Base-by-base conservation (phyloP, 2,113 vertebrate genomes). In the Calonectris borealis region DNA sequence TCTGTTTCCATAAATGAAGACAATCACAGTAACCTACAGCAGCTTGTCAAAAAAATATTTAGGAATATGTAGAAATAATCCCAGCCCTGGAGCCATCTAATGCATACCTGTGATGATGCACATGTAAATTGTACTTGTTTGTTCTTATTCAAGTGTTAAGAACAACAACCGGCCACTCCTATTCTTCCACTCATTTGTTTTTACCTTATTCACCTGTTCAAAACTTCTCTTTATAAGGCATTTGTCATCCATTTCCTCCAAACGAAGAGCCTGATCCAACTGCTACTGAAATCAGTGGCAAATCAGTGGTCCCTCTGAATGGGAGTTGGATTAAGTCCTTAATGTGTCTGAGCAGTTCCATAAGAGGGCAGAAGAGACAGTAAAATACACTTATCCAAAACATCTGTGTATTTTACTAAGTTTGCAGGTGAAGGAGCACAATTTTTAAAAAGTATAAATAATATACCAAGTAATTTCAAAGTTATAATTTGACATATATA, bases 331-430 rank as follows among this genome's bases (percentile, higher is more conserved):
- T 54, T 29, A 72, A 75, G 15, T n/a, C 48, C 44, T 75, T 26
- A 36, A 81, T 34, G 17, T 64, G 49, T 46, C 24, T 71, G 7
- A 95, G 32, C 77, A 60, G 72, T 44, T 94, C 94, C 92, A 75
- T 95, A 75, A 88, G 93, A 96, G 90, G 96, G 88, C 83, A 86
- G 94, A 96, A 96, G 86, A 93, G 94, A 90, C 72, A 94, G 68
- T 48, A 58, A 83, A 96, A 94, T 22, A 49, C 32, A 34, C 7
- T 77, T 79, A 60, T 4, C 44, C 57, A 81, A 62, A 88, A 78
- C 12, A 61, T 38, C 22, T 44, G 21, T 76, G 26, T 44, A 9
- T 86, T 92, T 95, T 82, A 17, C 40, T 49, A 34, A 64, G 36
- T 40, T 64, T 57, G 44, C 22, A 90, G 70, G 61, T 82, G 22